Evolutionary conservation across 2,113 vertebrate species (phyloP).

Genomic region (Dipodomys ordii): DNA sequence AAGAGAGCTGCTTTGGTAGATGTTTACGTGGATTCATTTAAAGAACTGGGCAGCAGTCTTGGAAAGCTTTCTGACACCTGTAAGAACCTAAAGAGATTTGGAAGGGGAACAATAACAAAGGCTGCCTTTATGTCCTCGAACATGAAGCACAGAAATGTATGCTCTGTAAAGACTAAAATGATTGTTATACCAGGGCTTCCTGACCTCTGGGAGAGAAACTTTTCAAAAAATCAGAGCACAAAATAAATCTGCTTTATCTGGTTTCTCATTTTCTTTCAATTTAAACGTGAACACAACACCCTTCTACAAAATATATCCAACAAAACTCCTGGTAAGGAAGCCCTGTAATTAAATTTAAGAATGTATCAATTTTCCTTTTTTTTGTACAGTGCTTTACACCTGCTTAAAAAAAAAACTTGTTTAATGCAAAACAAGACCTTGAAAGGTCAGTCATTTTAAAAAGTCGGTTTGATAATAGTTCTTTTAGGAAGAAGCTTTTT

Average conservation of each 20-base stretch:
- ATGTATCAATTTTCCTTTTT: slow-evolving; percentile 79
- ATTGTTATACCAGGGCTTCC: slow-evolving; percentile 82
- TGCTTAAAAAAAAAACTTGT: slow-evolving; percentile 83
- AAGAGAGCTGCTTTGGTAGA: slow-evolving; percentile 80
- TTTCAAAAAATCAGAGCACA: slow-evolving; percentile 57
- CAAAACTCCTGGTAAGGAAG: slow-evolving; percentile 83
- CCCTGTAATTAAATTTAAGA: slow-evolving; percentile 82
- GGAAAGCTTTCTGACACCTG: slow-evolving; percentile 70
- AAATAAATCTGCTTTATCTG: slow-evolving; percentile 64
- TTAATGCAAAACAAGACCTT: slow-evolving; percentile 81
- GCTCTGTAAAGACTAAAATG: slow-evolving; percentile 72
- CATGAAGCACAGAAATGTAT: slow-evolving; percentile 72
- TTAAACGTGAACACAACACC: slow-evolving; percentile 59
- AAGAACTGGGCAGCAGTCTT: slow-evolving; percentile 71
- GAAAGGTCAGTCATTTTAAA: slow-evolving; percentile 76
- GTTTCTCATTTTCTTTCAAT: slow-evolving; percentile 71
- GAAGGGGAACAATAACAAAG: slow-evolving; percentile 57
- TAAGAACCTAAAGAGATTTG: slow-evolving; percentile 52
- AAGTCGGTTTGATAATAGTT: slow-evolving; percentile 82
- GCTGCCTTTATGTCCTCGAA: slow-evolving; percentile 70
- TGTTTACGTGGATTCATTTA: slow-evolving; percentile 75
- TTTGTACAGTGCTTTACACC: slow-evolving; percentile 82
- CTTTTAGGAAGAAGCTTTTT: slow-evolving; percentile 86
- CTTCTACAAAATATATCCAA: slow-evolving; percentile 56
- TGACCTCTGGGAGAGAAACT: slow-evolving; percentile 68